phyloP scores from a whole-genome alignment of 2,113 vertebrate genomes.

The Opisthocomus hoazin region DNA sequence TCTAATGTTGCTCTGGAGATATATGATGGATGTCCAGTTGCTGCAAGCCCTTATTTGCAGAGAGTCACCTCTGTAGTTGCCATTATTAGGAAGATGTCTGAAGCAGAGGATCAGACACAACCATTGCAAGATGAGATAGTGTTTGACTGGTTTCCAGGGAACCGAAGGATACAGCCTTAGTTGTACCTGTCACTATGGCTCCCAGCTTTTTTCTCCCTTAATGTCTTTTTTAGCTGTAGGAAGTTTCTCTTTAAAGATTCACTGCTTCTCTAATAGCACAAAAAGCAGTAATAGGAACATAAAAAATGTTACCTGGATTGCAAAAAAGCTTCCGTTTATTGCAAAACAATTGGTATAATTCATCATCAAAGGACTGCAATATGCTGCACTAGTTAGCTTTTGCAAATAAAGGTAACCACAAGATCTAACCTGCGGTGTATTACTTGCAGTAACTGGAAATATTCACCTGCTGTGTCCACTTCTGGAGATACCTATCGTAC shows the following conservation, averaged over 20 bases:
- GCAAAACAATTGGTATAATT: conserved; percentile 51
- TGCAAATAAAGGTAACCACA: conserved; percentile 53
- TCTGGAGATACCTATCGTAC: conserved; percentile 6
- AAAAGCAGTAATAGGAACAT: conserved; percentile 65
- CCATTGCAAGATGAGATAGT: conserved; percentile 86
- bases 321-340: conserved; percentile 54
- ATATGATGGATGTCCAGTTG: conserved; percentile 92
- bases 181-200: conserved; percentile 88
- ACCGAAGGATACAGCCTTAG: conserved; percentile 78
- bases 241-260: conserved; percentile 79
- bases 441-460: conserved; percentile 16
- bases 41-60: conserved; percentile 92
- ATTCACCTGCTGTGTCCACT: conserved; percentile 26
- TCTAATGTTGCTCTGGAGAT: conserved; percentile 95
- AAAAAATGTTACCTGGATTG: conserved; percentile 66
- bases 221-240: conserved; percentile 80
- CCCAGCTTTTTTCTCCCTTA: conserved; percentile 81
- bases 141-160: conserved; percentile 94
- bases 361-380: conserved; percentile 45
- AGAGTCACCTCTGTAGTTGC: conserved; percentile 91
- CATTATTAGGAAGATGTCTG: conserved; percentile 94
- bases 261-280: conserved; percentile 70
- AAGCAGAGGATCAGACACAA: conserved; percentile 85
- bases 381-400: conserved; percentile 34
- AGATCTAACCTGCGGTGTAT: neutral